Percentiles rank a stretch among this genome's conserved stretches.
Conservation (phyloP, 2,797 vertebrate genomes). For the Brachymystax lenok region DNA sequence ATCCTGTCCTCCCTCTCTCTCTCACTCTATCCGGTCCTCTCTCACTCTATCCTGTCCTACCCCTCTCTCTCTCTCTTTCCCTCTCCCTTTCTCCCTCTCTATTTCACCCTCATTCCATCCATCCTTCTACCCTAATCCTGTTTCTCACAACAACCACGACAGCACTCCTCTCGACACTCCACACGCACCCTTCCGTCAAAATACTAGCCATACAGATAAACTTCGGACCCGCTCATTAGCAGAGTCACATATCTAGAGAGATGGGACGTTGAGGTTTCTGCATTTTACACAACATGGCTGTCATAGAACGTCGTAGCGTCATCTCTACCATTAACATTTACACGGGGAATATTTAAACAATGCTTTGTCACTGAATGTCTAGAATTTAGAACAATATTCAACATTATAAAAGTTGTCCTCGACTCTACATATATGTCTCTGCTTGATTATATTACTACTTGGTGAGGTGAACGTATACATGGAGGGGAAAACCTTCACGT, state of each 20-base stretch:
- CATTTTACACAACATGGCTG: background rate
- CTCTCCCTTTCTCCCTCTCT: no score
- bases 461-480: conserved; percentile 69
- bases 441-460: background rate
- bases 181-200: conserved; percentile 19
- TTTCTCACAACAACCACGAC: background rate
- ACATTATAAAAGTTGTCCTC: background rate
- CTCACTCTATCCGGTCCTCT: background rate
- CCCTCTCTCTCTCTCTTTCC: no score
- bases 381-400: background rate
- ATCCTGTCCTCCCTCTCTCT: background rate
- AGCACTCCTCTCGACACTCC: conserved; percentile 33
- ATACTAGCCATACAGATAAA: conserved; percentile 32
- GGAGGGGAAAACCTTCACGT: conserved; percentile 39
- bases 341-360: background rate
- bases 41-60: fast-evolving
- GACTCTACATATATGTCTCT: background rate
- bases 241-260: no score
- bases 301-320: background rate
- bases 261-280: background rate
- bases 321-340: background rate
- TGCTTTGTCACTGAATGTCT: background rate
- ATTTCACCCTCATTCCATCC: no score
- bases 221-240: background rate
- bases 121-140: background rate